Percentiles rank a stretch among this genome's conserved stretches.
Evolutionary conservation across 2,797 vertebrate species (phyloP).

Genomic region (Paedocypris micromegethes): DNA sequence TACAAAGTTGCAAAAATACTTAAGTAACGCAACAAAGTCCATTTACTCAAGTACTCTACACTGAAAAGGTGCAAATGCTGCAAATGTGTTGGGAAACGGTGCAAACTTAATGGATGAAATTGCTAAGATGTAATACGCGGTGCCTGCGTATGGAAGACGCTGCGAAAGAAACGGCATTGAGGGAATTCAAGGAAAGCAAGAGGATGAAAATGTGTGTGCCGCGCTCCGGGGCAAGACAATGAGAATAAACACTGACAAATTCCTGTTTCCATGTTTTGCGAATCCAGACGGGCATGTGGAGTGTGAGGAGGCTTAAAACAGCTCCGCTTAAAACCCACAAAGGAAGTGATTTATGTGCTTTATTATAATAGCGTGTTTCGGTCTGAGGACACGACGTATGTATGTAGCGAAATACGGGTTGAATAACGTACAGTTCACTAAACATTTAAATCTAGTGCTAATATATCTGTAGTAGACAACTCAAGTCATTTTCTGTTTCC

Average conservation of each 20-base stretch:
- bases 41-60: too few species aligned
- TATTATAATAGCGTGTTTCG: constrained; percentile 28
- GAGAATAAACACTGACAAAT: constrained; percentile 69
- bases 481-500: too few species aligned
- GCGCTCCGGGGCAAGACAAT: constrained; percentile 61
- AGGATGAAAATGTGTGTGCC: constrained; percentile 26
- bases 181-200: constrained; percentile 13
- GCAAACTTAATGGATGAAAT: too few species aligned
- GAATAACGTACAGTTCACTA: too few species aligned
- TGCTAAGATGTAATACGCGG: too few species aligned
- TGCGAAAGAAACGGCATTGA: constrained; percentile 18
- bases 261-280: constrained; percentile 69
- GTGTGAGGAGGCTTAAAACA: constrained; percentile 64
- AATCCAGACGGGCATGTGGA: constrained; percentile 64
- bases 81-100: too few species aligned
- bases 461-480: too few species aligned
- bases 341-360: constrained; percentile 29
- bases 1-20: too few species aligned
- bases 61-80: too few species aligned
- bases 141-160: too few species aligned
- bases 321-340: constrained; percentile 44
- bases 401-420: not conserved
- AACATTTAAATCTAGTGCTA: too few species aligned
- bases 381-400: constrained; percentile 1
- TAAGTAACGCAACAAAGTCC: too few species aligned